A percentile compares a stretch with the other conserved stretches of the same genome.
Conservation (phyloP, 1,140 invertebrate species). For the Scaptomyza pallida region DNA sequence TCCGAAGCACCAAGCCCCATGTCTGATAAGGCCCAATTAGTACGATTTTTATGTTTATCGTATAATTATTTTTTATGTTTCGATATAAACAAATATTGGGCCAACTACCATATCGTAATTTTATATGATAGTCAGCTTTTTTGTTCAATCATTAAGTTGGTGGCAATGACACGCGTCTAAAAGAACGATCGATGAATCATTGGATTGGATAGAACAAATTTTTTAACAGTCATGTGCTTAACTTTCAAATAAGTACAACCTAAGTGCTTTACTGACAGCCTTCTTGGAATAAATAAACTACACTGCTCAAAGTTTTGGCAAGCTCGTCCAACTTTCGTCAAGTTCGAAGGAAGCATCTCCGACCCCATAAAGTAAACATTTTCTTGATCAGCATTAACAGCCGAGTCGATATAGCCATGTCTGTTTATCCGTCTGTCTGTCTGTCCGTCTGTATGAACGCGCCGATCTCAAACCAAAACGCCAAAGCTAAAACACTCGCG, state of each 20-base stretch:
- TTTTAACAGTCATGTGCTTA: too few species aligned
- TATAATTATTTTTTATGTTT: slow-evolving; percentile 18
- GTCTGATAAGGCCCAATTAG: slow-evolving; percentile 12
- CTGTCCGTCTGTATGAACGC: too few species aligned
- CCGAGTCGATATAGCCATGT: too few species aligned
- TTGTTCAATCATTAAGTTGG: slow-evolving; percentile 5
- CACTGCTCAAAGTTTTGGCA: slow-evolving; percentile 3
- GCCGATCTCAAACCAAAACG: too few species aligned
- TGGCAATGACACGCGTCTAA: not conserved
- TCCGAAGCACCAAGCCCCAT: not conserved
- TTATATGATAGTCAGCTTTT: slow-evolving; percentile 8
- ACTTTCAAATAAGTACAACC: too few species aligned
- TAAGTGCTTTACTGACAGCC: slow-evolving; percentile 12
- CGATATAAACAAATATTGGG: slow-evolving; percentile 35
- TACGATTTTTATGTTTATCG: slow-evolving; percentile 39
- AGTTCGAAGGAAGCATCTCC: too few species aligned
- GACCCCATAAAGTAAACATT: too few species aligned
- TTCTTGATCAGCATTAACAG: too few species aligned
- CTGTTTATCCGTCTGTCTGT: too few species aligned
- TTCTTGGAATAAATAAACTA: slow-evolving; percentile 3
- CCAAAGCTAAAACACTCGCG: too few species aligned
- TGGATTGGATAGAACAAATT: not conserved
- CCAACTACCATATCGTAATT: slow-evolving; percentile 28
- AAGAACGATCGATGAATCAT: slow-evolving; percentile 22
- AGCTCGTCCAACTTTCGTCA: too few species aligned